phyloP scores from a whole-genome alignment of 2,113 vertebrate species.

The Butastur rufipennis region DNA sequence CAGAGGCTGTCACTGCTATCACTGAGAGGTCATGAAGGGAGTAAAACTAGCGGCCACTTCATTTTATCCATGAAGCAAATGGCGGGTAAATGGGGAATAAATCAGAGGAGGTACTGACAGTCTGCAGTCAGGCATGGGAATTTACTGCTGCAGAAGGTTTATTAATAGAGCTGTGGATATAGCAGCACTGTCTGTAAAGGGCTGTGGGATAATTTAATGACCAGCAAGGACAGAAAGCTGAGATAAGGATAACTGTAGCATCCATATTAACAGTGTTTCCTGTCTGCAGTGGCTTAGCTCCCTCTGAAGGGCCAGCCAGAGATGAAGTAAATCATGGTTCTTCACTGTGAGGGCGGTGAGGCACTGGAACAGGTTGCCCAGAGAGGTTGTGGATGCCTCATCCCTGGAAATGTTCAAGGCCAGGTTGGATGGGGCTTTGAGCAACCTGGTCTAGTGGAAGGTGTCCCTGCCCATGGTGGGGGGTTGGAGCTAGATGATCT shows the following conservation, averaged over 20 bases:
- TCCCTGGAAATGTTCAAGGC: too few relatives aligned
- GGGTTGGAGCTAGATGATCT: too few relatives aligned
- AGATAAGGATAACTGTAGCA: slow-evolving; percentile 3
- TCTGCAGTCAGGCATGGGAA: neutral
- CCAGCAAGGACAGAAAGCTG: slow-evolving; percentile 31
- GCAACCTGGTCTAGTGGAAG: too few relatives aligned
- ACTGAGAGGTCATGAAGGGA: neutral
- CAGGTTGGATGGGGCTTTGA: too few relatives aligned
- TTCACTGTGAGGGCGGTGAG: too few relatives aligned
- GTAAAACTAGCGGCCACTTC: neutral
- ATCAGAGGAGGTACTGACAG: slow-evolving; percentile 45
- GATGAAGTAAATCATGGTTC: neutral
- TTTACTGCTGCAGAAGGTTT: slow-evolving; percentile 50
- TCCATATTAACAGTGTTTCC: neutral
- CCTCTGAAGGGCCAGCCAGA: neutral
- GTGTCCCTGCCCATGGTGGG: too few relatives aligned
- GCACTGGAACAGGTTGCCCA: too few relatives aligned
- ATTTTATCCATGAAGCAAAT: neutral
- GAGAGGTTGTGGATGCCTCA: too few relatives aligned
- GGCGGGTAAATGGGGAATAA: slow-evolving; percentile 33
- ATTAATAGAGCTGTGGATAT: slow-evolving; percentile 35
- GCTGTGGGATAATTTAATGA: slow-evolving; percentile 53
- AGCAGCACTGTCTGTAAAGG: neutral
- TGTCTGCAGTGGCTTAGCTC: neutral
- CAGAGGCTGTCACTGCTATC: neutral